phyloP scores from a whole-genome alignment of 2,888 invertebrate species.

The Sesamia inferens region DNA sequence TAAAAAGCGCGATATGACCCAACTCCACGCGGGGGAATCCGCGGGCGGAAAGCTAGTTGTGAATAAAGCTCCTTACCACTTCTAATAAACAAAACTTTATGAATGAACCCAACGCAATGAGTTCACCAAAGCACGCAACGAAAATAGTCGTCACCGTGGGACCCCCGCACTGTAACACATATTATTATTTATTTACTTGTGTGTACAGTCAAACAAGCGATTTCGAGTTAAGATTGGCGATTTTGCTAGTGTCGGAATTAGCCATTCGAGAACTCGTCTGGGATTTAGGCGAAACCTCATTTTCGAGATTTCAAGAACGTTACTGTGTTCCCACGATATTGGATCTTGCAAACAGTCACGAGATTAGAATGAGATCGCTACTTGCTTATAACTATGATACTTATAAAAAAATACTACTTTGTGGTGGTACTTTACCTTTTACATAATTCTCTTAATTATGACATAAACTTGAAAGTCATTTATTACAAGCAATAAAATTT shows the following conservation, averaged over 20 bases:
- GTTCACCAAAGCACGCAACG: conserved; percentile 55
- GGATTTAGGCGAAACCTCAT: too few relatives aligned
- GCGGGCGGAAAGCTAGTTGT: too few relatives aligned
- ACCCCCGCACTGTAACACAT: conserved; percentile 53
- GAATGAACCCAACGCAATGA: conserved; percentile 58
- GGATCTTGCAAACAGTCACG: neutral
- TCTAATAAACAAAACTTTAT: conserved; percentile 41
- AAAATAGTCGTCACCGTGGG: conserved; percentile 57
- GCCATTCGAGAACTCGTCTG: neutral
- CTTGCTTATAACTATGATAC: neutral
- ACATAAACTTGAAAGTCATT: neutral
- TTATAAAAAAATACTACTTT: too few relatives aligned
- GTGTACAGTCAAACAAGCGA: neutral
- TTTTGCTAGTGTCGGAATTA: neutral
- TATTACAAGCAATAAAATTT: too few relatives aligned
- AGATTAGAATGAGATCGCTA: neutral
- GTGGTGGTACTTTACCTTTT: neutral
- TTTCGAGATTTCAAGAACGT: neutral
- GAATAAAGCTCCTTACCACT: neutral
- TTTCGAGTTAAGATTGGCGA: neutral
- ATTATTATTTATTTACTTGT: conserved; percentile 30
- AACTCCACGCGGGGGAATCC: too few relatives aligned
- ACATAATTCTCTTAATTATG: neutral
- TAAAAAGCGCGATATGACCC: too few relatives aligned
- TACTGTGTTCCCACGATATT: neutral